Evolutionary conservation across 2,113 vertebrate species (phyloP), one percentile per base, ranked within the genome.

Genomic region (Hemicordylus capensis): DNA sequence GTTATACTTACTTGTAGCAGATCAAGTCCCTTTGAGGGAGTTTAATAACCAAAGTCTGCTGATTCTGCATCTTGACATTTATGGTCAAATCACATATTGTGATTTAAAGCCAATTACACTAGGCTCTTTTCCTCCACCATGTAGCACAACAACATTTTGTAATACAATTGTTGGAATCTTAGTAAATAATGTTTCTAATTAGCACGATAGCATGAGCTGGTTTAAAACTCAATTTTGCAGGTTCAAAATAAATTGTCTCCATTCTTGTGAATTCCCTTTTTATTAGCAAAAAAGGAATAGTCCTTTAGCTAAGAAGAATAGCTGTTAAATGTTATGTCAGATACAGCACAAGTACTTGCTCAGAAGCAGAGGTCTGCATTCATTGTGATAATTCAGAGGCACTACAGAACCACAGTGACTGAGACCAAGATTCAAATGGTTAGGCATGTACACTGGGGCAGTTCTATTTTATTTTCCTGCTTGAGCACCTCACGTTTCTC

Each of bases 151-250:
- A 3, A 81, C 74, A n/a, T n/a, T n/a, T n/a, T n/a, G n/a, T n/a
- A n/a, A n/a, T n/a, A n/a, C n/a, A n/a, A n/a, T n/a, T n/a, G n/a
- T n/a, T n/a, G n/a, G n/a, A n/a, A n/a, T n/a, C n/a, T n/a, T n/a
- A n/a, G n/a, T n/a, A n/a, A n/a, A n/a, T n/a, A 22, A 67, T 63
- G 12, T 19, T 75, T 81, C 20, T 84, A 80, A 67, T 86, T 86
- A 84, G 31, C 1, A 42, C 48, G 83, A 51, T 73, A 73, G 11
- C 79, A 20, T 22, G 58, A 28, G 58, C 80, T 46, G 81, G 8
- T 24, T 86, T 59, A 28, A 1, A 54, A 63, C 7, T 51, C 19
- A 34, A 42, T n/a, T 83, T n/a, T 26, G 15, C 4, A 80, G 31
- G 15, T 31, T 1, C 46, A 4, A 70, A 90, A 81, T 4, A 44